A percentile compares a stretch with the other conserved stretches of the same genome.
Evolutionary conservation across 2,113 vertebrate species (phyloP).

Genomic region (Cervus canadensis): DNA sequence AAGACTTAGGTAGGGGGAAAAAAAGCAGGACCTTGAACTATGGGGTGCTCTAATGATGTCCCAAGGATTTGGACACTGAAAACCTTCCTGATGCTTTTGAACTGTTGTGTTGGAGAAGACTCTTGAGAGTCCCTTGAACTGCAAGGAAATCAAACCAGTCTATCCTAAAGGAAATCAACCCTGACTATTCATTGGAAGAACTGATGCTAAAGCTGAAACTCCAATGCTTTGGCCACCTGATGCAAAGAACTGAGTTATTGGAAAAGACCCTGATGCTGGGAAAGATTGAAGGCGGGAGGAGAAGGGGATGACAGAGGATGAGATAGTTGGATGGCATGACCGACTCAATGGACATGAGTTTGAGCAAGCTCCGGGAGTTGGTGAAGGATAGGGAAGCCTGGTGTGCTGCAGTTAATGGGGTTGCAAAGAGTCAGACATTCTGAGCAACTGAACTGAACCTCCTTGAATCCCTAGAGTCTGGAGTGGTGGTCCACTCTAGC

Average conservation of each 20-base stretch:
- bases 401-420: background rate
- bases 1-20: background rate
- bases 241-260: background rate
- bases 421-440: accelerated
- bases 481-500: background rate
- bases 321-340: background rate
- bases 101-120: background rate
- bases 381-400: background rate
- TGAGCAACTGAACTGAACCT: background rate
- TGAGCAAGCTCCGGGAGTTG: background rate
- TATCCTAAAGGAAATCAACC: background rate
- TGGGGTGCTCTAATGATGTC: background rate
- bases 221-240: background rate
- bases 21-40: background rate
- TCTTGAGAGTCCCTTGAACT: background rate
- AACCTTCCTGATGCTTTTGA: background rate
- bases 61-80: background rate
- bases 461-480: background rate
- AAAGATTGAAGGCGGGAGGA: background rate
- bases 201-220: background rate
- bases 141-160: background rate
- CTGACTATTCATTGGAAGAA: background rate
- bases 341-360: background rate
- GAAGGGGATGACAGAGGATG: background rate
- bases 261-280: background rate